Base-by-base conservation (phyloP, 2,113 vertebrate genomes). In the Dasyurus viverrinus region DNA sequence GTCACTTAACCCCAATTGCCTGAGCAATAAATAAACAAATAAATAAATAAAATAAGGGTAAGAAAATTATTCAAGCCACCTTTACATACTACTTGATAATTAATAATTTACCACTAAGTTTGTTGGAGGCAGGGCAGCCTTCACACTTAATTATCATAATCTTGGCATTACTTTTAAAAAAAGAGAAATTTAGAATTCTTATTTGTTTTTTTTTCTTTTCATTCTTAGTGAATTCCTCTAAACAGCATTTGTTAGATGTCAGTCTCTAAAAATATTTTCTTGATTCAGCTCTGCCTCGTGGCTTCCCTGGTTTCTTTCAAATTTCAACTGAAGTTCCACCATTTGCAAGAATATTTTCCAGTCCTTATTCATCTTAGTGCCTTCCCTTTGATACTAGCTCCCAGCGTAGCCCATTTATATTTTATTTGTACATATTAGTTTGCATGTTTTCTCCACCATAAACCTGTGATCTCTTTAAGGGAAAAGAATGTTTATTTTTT, bases 161-260 rank as follows among this genome's bases (percentile, higher is more conserved):
- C 91, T 97, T 90, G 90, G 94, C 30, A 68, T 94, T 50, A 26
- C 54, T 93, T 91, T 50, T 55, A 93, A 93, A 95, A 42, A 92
- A 10, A 90, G 47, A 90, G 48, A 95, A 91, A 47, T 54, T n/a
- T 0, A 30, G 47, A 57, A 30, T 24, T 27, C 25, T 90, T 97
- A 95, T 36, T 46, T 94, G 1, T 26, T 57, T 57, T 60, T 60
- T 89, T 30, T 0, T 90, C 91, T 94, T 95, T 94, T 91, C 6
- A 24, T 54, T 90, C 36, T 84, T 48, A 48, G 27, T 89, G 46
- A 54, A 26, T 94, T 96, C 95, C 27, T 60, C 25, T 42, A 92
- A 92, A 54, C 76, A 76, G 3, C 2, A 57, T 95, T 94, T 93
- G 52, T 84, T 53, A 68, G 46, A 42, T 47, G 48, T 54, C 42